Evolutionary conservation across 2,113 vertebrate genomes (phyloP).

Genomic region (Otolemur garnettii): DNA sequence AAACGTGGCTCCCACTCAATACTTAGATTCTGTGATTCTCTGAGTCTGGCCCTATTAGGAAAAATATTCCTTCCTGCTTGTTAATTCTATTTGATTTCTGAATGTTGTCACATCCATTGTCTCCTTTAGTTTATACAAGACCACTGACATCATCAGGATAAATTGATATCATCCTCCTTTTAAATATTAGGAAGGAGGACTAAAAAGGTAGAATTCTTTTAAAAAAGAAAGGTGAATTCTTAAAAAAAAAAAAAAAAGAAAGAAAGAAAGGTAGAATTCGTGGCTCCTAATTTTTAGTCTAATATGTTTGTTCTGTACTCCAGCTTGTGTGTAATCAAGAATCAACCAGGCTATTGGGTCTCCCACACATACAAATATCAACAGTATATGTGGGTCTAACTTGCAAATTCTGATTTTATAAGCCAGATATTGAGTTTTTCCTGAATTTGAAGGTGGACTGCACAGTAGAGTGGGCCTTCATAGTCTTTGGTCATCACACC

Average conservation of each 20-base stretch:
- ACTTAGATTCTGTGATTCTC: background rate
- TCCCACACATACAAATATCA: background rate
- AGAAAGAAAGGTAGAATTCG: too few species aligned
- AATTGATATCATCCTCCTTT: background rate
- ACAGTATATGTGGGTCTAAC: background rate
- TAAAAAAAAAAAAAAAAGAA: too few species aligned
- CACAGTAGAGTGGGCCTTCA: fast-evolving
- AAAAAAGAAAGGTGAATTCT: too few species aligned
- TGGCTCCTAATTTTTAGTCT: background rate
- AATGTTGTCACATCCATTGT: background rate
- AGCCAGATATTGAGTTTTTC: background rate
- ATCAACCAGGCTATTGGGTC: too few species aligned
- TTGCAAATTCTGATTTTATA: background rate
- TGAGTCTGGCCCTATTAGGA: background rate
- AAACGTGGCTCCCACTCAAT: background rate
- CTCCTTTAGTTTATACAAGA: background rate
- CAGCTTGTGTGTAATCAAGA: background rate
- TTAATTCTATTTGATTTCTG: background rate
- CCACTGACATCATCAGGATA: background rate
- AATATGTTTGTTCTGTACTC: background rate
- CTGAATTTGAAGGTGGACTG: background rate
- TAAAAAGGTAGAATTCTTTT: background rate
- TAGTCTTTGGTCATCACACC: background rate
- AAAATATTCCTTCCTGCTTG: background rate
- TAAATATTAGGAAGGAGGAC: background rate